phyloP scores from a whole-genome alignment of 2,888 invertebrate species.

The Acleris emargana region DNA sequence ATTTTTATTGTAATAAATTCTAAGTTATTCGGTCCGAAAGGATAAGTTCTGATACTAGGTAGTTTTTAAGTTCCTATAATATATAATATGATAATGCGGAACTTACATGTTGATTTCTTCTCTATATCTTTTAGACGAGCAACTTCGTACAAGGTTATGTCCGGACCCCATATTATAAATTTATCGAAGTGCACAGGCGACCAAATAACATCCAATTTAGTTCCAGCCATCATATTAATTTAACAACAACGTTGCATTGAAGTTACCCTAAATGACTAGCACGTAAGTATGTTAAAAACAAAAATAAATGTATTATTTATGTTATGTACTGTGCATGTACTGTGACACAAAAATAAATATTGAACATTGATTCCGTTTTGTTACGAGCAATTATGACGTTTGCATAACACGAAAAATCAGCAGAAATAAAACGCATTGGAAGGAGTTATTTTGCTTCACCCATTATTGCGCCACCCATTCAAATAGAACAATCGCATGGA shows the following conservation, averaged over 20 bases:
- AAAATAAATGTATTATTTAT: background rate
- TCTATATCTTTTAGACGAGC: constrained; percentile 84
- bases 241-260: constrained; percentile 9
- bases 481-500: no score
- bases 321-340: no score
- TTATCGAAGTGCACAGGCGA: constrained; percentile 90
- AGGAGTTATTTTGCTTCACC: background rate
- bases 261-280: background rate
- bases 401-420: background rate
- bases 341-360: constrained; percentile 33
- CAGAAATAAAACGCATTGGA: constrained; percentile 2
- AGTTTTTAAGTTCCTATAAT: background rate
- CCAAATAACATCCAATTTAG: constrained; percentile 93
- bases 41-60: background rate
- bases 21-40: background rate
- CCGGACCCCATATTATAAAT: constrained; percentile 95
- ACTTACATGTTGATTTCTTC: constrained; percentile 74
- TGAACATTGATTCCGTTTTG: constrained; percentile 23
- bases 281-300: background rate
- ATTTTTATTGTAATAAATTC: no score
- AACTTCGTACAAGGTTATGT: constrained; percentile 94
- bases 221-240: constrained; percentile 59
- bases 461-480: no score
- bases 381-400: background rate
- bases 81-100: constrained; percentile 7